A percentile compares a stretch with the other conserved stretches of the same genome.
phyloP scores from a whole-genome alignment of 1,140 invertebrate species.

The Phymorhynchus buccinoides region DNA sequence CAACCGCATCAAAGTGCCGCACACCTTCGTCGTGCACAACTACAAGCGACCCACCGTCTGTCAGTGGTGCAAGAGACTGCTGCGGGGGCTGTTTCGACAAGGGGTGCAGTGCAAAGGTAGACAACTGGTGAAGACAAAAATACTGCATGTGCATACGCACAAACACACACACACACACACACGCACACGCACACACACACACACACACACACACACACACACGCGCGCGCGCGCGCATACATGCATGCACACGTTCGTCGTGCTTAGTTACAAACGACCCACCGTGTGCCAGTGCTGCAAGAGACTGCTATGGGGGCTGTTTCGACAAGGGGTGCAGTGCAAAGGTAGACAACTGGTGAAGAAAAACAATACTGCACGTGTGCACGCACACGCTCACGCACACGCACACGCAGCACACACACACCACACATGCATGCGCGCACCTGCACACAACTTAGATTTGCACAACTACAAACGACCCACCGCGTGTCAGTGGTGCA shows the following conservation, averaged over 20 bases:
- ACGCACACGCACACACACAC: background rate
- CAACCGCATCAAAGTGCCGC: constrained; percentile 80
- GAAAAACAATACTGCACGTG: no score
- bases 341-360: no score
- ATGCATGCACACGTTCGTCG: constrained; percentile 71
- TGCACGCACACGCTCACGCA: no score
- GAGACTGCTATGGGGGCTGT: constrained; percentile 93
- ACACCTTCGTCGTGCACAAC: constrained; percentile 84
- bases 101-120: constrained; percentile 92
- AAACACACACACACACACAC: no score
- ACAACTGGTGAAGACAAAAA: no score
- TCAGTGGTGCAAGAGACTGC: constrained; percentile 93
- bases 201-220: background rate
- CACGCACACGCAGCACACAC: no score
- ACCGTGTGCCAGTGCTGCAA: constrained; percentile 97
- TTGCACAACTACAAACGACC: constrained; percentile 92
- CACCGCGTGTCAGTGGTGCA: constrained; percentile 96
- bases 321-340: constrained; percentile 97
- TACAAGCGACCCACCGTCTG: constrained; percentile 97
- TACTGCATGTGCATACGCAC: no score
- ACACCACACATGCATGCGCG: no score
- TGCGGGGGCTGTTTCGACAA: constrained; percentile 96
- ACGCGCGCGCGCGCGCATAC: background rate
- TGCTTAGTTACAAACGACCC: constrained; percentile 90
- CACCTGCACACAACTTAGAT: no score